Percentiles rank a stretch among this genome's conserved stretches.
phyloP scores from a whole-genome alignment of 2,797 vertebrate genomes.

The Epinephelus malabaricus region DNA sequence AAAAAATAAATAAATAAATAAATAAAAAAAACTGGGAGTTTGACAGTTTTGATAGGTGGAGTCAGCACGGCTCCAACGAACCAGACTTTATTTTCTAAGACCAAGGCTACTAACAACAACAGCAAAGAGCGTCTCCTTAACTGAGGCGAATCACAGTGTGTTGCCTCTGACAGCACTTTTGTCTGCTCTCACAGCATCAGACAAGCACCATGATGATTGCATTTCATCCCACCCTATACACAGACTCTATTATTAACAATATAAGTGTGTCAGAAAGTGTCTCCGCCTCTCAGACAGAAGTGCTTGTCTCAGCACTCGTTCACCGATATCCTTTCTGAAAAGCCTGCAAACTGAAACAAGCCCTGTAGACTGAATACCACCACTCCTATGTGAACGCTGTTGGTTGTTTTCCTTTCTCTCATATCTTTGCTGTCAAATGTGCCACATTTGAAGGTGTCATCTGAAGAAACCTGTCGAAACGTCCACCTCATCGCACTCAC shows the following conservation, averaged over 20 bases:
- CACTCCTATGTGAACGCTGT: neutral
- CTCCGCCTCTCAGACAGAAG: constrained; percentile 37
- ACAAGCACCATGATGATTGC: constrained; percentile 53
- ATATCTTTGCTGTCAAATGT: constrained; percentile 27
- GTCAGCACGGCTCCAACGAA: neutral
- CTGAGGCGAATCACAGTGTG: constrained; percentile 5
- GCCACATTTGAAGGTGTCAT: constrained; percentile 34
- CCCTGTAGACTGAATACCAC: constrained; percentile 33
- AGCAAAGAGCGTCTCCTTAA: constrained; percentile 8
- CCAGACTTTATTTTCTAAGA: constrained; percentile 5
- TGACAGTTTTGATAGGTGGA: constrained; percentile 29
- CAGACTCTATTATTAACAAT: constrained; percentile 61
- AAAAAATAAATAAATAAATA: neutral
- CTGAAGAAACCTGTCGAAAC: constrained; percentile 3
- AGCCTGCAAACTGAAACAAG: constrained; percentile 44
- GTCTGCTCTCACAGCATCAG: constrained; percentile 45
- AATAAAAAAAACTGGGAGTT: neutral
- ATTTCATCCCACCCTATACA: constrained; percentile 50
- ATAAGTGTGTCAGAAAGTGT: constrained; percentile 50
- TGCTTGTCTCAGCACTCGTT: constrained; percentile 68
- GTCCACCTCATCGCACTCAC: constrained; percentile 33
- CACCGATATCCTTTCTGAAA: constrained; percentile 6
- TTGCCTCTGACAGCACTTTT: constrained; percentile 56
- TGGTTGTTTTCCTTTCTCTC: constrained; percentile 26
- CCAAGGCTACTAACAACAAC: constrained; percentile 10